Evolutionary conservation across 35 echinoderm and acorn worm genomes (phyloP).

Genomic region (Ophiothrix spiculata): DNA sequence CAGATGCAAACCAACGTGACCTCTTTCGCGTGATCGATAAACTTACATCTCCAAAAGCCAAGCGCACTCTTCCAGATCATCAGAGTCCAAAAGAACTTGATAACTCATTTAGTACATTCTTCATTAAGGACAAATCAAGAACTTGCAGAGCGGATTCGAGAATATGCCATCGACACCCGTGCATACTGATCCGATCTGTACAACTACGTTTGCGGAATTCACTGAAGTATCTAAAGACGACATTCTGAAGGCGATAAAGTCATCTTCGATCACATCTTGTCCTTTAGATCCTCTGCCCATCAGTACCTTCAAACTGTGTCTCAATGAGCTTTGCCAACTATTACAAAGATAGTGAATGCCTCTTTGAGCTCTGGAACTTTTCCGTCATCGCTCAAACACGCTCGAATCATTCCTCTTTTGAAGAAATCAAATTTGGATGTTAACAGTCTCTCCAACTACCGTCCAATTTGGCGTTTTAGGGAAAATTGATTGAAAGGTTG

Average conservation of each 20-base stretch:
- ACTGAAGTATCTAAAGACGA: not conserved
- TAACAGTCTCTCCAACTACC: not conserved
- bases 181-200: not conserved
- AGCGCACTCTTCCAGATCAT: not conserved
- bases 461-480: not conserved
- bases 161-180: not conserved
- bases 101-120: no score
- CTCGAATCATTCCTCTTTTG: not conserved
- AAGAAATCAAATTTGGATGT: not conserved
- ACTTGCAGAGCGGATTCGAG: not conserved
- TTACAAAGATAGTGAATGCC: not conserved
- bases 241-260: not conserved
- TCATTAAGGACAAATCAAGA: not conserved
- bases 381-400: not conserved
- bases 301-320: not conserved
- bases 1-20: no score
- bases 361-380: not conserved
- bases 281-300: not conserved
- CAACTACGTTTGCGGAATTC: not conserved
- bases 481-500: not conserved
- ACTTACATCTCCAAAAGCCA: not conserved
- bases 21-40: not conserved
- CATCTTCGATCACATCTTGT: not conserved
- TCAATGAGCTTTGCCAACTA: not conserved
- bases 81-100: not conserved